A percentile compares a stretch with the other conserved stretches of the same genome.
Evolutionary conservation across 2,797 vertebrate species (phyloP).

Genomic region (Onychomys leucogaster): DNA sequence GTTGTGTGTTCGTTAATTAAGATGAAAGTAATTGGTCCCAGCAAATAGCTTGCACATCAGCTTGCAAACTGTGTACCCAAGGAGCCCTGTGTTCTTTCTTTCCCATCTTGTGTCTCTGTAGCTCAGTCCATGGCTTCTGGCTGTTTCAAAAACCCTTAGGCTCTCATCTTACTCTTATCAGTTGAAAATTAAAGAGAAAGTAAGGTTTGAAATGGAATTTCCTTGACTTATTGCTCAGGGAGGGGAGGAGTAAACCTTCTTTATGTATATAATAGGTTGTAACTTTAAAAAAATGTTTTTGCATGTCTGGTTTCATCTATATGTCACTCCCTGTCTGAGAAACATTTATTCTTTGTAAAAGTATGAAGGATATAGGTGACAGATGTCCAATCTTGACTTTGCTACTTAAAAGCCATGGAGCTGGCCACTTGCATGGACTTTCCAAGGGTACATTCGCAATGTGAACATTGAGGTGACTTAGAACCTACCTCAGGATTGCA

Average conservation of each 20-base stretch:
- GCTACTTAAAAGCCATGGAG: not conserved
- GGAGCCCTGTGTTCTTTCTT: conserved; percentile 62
- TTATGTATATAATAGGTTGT: not conserved
- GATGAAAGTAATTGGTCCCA: conserved; percentile 79
- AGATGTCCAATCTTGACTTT: not conserved
- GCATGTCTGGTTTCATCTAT: not conserved
- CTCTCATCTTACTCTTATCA: conserved; percentile 53
- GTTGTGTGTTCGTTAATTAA: conserved; percentile 78
- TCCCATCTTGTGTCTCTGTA: conserved; percentile 74
- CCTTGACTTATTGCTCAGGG: conserved; percentile 49
- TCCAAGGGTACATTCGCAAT: not conserved
- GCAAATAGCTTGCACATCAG: conserved; percentile 81
- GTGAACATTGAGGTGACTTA: not conserved
- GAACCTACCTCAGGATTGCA: not conserved
- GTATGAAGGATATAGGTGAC: not conserved
- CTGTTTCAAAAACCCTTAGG: conserved; percentile 46
- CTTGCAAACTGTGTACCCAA: conserved; percentile 76
- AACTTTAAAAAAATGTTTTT: conserved; percentile 11
- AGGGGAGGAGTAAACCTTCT: conserved; percentile 30
- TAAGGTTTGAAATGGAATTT: conserved; percentile 67
- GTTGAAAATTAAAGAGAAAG: conserved; percentile 61
- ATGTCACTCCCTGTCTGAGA: not conserved
- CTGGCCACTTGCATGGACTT: not conserved
- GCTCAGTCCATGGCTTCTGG: conserved; percentile 67
- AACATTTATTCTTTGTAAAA: not conserved